Conservation (phyloP, 2,113 vertebrate genomes). For the Tretioscincus oriximinensis region DNA sequence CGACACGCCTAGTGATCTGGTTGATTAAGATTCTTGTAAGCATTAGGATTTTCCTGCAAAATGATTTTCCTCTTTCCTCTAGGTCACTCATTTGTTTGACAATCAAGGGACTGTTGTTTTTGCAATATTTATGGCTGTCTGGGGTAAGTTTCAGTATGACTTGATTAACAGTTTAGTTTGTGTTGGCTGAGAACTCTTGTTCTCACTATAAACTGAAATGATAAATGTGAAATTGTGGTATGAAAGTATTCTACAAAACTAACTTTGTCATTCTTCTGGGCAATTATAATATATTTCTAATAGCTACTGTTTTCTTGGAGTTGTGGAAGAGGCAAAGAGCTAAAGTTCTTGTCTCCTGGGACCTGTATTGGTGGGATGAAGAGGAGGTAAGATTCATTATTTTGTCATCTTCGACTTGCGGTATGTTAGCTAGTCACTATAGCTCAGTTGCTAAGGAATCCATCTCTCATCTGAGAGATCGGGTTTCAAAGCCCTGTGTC, state of each 20-base stretch:
- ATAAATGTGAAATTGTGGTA: background rate
- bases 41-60: background rate
- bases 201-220: background rate
- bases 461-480: too few species aligned
- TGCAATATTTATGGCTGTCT: slow-evolving; percentile 91
- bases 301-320: slow-evolving; percentile 92
- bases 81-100: slow-evolving; percentile 92
- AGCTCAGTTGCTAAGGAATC: too few species aligned
- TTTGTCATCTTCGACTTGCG: background rate
- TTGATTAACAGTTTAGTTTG: background rate
- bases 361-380: slow-evolving; percentile 86
- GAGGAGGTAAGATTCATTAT: slow-evolving; percentile 79
- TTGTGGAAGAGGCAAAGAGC: slow-evolving; percentile 88
- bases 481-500: too few species aligned
- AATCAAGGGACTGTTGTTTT: slow-evolving; percentile 90
- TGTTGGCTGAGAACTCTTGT: background rate
- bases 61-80: slow-evolving; percentile 7
- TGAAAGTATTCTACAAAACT: background rate
- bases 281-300: background rate
- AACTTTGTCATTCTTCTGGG: background rate
- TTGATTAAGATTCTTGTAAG: background rate
- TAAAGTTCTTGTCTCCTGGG: slow-evolving; percentile 75
- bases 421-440: background rate
- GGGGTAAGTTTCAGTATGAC: slow-evolving; percentile 78
- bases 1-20: background rate